Evolutionary conservation across 2,888 invertebrate genomes (phyloP).

Genomic region (Himalopsyche japonica): DNA sequence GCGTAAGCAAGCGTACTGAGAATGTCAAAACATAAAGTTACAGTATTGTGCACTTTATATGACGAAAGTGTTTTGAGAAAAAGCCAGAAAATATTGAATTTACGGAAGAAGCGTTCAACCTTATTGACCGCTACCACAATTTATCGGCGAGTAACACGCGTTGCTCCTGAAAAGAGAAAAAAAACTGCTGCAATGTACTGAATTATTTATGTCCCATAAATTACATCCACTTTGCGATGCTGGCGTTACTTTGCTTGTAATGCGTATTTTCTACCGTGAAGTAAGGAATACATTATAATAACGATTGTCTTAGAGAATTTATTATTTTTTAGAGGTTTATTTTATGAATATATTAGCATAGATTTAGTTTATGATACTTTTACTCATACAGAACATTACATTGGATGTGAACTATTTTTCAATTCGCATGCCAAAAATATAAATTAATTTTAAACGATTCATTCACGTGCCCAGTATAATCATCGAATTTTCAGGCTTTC

Average conservation of each 20-base stretch:
- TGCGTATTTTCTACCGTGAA: neutral
- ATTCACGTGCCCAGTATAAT: too few species aligned
- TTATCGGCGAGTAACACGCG: neutral
- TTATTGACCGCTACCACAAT: neutral
- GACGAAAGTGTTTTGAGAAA: neutral
- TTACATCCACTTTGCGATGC: slow-evolving; percentile 6
- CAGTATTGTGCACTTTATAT: neutral
- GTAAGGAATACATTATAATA: neutral
- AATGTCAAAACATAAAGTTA: neutral
- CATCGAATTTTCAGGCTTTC: too few species aligned
- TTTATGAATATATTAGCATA: too few species aligned
- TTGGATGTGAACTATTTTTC: too few species aligned
- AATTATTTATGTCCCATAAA: slow-evolving; percentile 34
- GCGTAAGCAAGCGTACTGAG: neutral
- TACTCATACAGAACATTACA: too few species aligned
- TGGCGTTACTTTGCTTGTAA: neutral
- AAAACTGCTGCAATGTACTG: neutral
- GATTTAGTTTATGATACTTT: too few species aligned
- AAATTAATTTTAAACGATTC: too few species aligned
- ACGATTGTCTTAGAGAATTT: too few species aligned
- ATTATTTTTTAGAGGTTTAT: too few species aligned
- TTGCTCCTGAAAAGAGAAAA: neutral
- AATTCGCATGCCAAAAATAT: too few species aligned
- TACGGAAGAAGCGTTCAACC: neutral
- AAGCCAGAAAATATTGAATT: neutral